Base-by-base conservation (phyloP, 2,888 invertebrate species). In the Drosophila pseudotalamancana region DNA sequence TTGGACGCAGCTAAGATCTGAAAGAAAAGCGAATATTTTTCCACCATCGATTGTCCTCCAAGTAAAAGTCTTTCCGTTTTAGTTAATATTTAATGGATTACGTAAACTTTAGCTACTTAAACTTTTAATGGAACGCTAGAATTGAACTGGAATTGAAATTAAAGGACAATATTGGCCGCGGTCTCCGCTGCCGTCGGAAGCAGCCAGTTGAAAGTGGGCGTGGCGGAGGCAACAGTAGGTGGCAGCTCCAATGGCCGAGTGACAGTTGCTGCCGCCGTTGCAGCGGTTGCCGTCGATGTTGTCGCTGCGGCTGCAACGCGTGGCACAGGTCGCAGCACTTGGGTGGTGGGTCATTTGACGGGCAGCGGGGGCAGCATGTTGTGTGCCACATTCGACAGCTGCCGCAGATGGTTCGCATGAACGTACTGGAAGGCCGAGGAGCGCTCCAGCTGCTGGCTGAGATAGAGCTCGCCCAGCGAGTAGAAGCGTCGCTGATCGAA, bases 381-480 rank as follows among this genome's bases (percentile, higher is more conserved):
- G 51, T 82, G 76, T 11, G 79, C 80, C 11, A 77, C 88, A 56
- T 71, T 78, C n/a, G 78, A 80, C 6, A 90, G 59, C 39, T 89
- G 88, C 6, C 89, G 59, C 62, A 89, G 57, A 62, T 90, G 88
- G 63, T 88, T 90, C 32, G 89, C 89, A 59, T 91, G 91, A 0
- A 91, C 91, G 39, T 91, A 92, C 50, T 91, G 91, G 75, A 91
- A 91, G 31, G 92, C 91, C 31, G 92, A 91, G 18, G 90, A 78
- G 19, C 89, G 89, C 59, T 91, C 91, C 57, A 90, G 63, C 2
- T 90, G 90, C 62, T 90, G 90, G 0, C 90, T 89, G 4, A 91
- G 76, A 71, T 92, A 92, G 11, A 92, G 73, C 23, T 91, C 91
- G 3, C 91, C 89, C 21, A 92, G 72, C 0, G 89, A 88, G 59